phyloP scores from a whole-genome alignment of 2,797 vertebrate genomes.

The Vipera ursinii region DNA sequence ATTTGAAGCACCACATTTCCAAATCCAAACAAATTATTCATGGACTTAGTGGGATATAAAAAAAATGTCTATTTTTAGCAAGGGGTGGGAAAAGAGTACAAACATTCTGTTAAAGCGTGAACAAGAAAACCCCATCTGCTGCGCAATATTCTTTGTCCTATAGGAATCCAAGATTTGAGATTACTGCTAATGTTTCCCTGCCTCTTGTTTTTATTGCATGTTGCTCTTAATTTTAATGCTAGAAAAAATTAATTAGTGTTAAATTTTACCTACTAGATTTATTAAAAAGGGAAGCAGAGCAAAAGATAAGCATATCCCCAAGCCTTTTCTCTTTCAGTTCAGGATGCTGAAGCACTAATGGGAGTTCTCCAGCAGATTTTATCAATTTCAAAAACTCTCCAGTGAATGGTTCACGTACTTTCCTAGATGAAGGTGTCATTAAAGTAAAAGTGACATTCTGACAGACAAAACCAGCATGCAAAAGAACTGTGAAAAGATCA shows the following conservation, averaged over 20 bases:
- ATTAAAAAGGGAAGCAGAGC: slow-evolving; percentile 46
- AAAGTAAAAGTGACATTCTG: slow-evolving; percentile 57
- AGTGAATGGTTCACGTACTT: slow-evolving; percentile 58
- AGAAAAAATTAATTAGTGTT: not conserved
- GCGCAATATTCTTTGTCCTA: slow-evolving; percentile 12
- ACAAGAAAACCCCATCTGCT: not conserved
- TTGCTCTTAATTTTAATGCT: slow-evolving; percentile 51
- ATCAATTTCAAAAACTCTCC: slow-evolving; percentile 57
- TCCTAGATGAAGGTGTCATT: slow-evolving; percentile 59
- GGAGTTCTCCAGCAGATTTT: slow-evolving; percentile 56
- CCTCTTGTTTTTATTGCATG: slow-evolving; percentile 50
- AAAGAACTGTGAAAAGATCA: slow-evolving; percentile 67
- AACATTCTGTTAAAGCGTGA: not conserved
- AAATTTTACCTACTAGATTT: slow-evolving; percentile 54
- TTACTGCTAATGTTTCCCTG: slow-evolving; percentile 26
- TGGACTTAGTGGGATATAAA: not conserved
- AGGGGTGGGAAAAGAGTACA: not conserved
- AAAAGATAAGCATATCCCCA: slow-evolving; percentile 42
- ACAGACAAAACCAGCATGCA: slow-evolving; percentile 44
- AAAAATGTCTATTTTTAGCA: not conserved
- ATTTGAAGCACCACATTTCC: not conserved
- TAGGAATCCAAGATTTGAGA: slow-evolving; percentile 41
- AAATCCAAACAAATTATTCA: not conserved
- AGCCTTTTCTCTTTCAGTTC: slow-evolving; percentile 40
- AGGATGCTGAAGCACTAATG: slow-evolving; percentile 29